These are phyloP conservation scores for Tonatia bakeri DNA, from an alignment of 2,113 vertebrate species.

Conservation along the genomic window DNA sequence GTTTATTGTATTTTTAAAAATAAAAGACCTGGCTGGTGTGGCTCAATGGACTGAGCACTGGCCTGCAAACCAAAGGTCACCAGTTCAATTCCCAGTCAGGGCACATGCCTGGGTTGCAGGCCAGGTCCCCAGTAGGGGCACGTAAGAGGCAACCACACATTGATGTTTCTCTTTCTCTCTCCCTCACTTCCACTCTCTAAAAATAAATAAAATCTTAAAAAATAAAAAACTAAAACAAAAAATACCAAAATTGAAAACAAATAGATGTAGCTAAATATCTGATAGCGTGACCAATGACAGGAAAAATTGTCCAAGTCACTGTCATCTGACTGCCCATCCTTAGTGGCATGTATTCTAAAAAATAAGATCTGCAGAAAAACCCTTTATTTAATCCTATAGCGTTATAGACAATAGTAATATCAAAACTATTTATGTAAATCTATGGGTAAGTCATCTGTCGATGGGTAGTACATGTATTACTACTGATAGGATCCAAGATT, in stretches of 20 bases:
- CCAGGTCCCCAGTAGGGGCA: too few species aligned
- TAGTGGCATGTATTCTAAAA: neutral
- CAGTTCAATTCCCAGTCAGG: too few species aligned
- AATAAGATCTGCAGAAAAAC: neutral
- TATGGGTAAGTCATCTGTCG: neutral
- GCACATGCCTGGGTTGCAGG: too few species aligned
- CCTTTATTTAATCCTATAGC: neutral
- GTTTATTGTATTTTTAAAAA: neutral
- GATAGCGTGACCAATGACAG: neutral
- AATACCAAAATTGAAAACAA: neutral
- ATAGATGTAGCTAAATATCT: neutral
- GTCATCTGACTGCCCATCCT: neutral
- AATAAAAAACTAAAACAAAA: neutral
- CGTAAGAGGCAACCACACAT: too few species aligned
- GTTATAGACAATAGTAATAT: neutral
- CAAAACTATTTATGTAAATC: neutral
- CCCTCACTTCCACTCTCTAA: too few species aligned
- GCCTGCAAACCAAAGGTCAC: too few species aligned
- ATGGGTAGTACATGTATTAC: neutral
- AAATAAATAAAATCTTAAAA: neutral
- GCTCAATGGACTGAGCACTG: too few species aligned
- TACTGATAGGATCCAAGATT: neutral
- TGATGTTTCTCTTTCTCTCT: too few species aligned
- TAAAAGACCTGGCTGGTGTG: neutral
- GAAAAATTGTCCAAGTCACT: neutral